Base-by-base conservation (phyloP, 2,888 invertebrate genomes). In the Chelonus formosanus region DNA sequence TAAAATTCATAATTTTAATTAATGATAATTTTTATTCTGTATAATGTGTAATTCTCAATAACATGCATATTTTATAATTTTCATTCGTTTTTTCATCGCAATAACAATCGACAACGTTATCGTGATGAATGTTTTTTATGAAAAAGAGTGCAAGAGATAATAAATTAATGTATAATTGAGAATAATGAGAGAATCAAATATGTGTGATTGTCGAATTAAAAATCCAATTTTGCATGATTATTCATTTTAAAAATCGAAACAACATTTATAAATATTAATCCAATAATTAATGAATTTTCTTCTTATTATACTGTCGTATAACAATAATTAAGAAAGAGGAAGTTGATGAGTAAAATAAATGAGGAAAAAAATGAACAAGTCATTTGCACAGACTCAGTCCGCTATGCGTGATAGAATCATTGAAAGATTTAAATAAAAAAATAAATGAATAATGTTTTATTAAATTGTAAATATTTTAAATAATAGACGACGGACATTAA, bases 381-480 rank as follows among this genome's bases (percentile, higher is more conserved):
- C 73, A 72, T 71, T 52, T 50, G 56, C 34, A 67, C 75, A 78
- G 74, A 78, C 78, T 71, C 78, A 79, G 75, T 73, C 76, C 79
- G 79, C 76, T 77, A 75, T 74, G 67, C 68, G 71, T 70, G 73
- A 76, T 73, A 74, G 73, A 78, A 79, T 78, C 76, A 80, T 75
- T 76, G 75, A 78, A 76, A 75, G 75, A 76, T 44, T 45, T 45
- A 70, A 68, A 54, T 64, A 73, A 74, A 72, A 36, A 70, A 68
- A 54, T 64, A 73, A 74, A 72, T 73, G 65, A 73, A 72, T 75
- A 76, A 76, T 73, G 74, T 76, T 77, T 77, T 74, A 78, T 81
- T 81, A 81, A 81, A 82, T 79, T 82, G 82, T 82, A 82, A 74
- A 82, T 82, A 82, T 81, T 82, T 82, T 80, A 80, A 81, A 82